Conservation (phyloP, 1,140 invertebrate genomes). For the Neelides sp. region DNA sequence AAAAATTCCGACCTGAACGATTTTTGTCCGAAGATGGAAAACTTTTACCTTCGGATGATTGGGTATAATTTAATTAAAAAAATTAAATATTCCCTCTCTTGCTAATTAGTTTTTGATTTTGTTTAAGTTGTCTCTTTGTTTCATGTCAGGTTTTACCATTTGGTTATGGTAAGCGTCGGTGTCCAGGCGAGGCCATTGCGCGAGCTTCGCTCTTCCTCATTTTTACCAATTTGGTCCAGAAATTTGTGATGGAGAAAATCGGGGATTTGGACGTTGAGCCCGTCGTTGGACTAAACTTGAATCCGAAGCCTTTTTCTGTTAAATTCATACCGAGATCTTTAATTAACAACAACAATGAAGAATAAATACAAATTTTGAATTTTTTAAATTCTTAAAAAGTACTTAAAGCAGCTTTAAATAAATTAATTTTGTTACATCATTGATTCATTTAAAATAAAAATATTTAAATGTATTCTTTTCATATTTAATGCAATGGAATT, state of each 20-base stretch:
- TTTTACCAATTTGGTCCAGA: conserved; percentile 42
- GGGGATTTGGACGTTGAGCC: conserved; percentile 10
- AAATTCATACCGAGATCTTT: background rate
- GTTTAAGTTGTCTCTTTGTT: background rate
- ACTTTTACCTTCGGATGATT: conserved; percentile 45
- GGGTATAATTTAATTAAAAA: conserved; percentile 62
- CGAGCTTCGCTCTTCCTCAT: conserved; percentile 45
- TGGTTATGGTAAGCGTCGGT: conserved; percentile 44
- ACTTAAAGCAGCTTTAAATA: no score
- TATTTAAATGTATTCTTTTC: no score
- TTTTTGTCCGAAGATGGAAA: conserved; percentile 44
- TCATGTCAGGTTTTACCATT: background rate
- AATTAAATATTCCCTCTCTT: conserved; percentile 38
- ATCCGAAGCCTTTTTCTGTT: conserved; percentile 6
- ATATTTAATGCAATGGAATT: no score
- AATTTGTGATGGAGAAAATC: conserved; percentile 33
- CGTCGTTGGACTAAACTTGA: conserved; percentile 16
- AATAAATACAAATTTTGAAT: no score
- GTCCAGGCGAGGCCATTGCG: conserved; percentile 47
- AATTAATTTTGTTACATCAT: no score
- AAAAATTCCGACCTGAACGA: conserved; percentile 33
- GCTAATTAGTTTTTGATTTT: background rate
- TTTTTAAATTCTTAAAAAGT: no score
- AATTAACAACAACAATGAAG: no score
- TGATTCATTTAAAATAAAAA: no score